A percentile compares a stretch with the other conserved stretches of the same genome.
These are phyloP conservation scores for Hemitrygon akajei DNA, from an alignment of 2,797 vertebrate species.

Conservation along the genomic window DNA sequence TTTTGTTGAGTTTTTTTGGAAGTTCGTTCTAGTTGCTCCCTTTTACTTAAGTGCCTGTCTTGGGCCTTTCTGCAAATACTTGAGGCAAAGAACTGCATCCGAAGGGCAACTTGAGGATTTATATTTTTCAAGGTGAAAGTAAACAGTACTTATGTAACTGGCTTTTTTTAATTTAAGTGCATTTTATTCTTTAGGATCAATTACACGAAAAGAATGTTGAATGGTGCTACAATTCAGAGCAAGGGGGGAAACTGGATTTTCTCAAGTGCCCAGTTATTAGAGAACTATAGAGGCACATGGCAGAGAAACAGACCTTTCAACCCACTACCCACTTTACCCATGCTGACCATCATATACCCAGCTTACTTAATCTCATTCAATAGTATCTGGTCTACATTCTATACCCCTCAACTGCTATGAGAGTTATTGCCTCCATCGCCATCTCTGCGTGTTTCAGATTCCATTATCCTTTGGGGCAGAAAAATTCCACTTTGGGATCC, in stretches of 20 bases:
- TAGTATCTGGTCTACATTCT: too few relatives aligned
- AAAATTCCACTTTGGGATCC: too few relatives aligned
- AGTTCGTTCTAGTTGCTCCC: constrained; percentile 74
- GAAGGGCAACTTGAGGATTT: not conserved
- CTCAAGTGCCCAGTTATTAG: not conserved
- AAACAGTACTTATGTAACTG: constrained; percentile 19
- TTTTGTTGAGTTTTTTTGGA: constrained; percentile 72
- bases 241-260: not conserved
- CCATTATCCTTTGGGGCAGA: too few relatives aligned
- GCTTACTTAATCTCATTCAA: too few relatives aligned
- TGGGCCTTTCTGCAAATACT: constrained; percentile 28
- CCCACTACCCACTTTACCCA: too few relatives aligned
- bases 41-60: constrained; percentile 67
- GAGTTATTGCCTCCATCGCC: too few relatives aligned
- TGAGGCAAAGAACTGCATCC: not conserved
- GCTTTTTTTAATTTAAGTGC: constrained; percentile 26
- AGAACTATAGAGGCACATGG: too few relatives aligned
- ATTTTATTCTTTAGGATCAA: not conserved
- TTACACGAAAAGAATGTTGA: not conserved
- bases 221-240: not conserved
- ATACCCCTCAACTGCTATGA: too few relatives aligned
- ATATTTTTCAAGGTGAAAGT: not conserved
- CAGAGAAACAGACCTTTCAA: too few relatives aligned
- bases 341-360: too few relatives aligned
- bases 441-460: too few relatives aligned